A percentile compares a stretch with the other conserved stretches of the same genome.
Conservation (phyloP, 2,113 vertebrate species). For the Mastomys coucha region DNA sequence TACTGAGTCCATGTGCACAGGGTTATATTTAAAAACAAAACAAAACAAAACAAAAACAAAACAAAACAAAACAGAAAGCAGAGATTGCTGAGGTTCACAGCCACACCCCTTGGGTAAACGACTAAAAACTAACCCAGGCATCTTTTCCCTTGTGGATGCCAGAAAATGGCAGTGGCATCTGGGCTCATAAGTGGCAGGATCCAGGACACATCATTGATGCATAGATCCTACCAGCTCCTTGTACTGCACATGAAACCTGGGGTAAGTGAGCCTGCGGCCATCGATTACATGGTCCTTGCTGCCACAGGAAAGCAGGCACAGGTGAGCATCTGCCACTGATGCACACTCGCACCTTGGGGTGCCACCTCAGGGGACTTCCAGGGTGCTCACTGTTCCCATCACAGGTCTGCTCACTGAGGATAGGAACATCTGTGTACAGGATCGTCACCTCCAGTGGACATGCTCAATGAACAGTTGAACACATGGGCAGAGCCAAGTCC, state of each 20-base stretch:
- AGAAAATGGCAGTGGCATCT: neutral
- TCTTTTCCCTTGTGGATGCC: neutral
- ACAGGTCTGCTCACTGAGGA: neutral
- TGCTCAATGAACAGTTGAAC: neutral
- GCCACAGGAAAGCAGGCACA: neutral
- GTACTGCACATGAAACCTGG: neutral
- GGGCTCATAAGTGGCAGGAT: neutral
- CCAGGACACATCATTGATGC: neutral
- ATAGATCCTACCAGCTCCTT: neutral
- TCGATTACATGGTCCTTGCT: neutral
- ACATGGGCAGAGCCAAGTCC: neutral
- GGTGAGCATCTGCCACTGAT: neutral
- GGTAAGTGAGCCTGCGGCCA: no score
- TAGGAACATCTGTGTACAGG: neutral
- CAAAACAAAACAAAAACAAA: no score
- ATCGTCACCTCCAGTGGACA: neutral
- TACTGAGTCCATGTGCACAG: neutral
- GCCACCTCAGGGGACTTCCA: neutral
- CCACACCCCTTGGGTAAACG: neutral
- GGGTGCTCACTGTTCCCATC: neutral
- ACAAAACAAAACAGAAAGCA: neutral
- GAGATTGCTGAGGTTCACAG: neutral
- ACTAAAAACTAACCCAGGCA: neutral
- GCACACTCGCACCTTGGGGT: neutral
- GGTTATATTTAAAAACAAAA: neutral